phyloP scores from a whole-genome alignment of 2,797 vertebrate genomes.

The Eidolon dupreanum region DNA sequence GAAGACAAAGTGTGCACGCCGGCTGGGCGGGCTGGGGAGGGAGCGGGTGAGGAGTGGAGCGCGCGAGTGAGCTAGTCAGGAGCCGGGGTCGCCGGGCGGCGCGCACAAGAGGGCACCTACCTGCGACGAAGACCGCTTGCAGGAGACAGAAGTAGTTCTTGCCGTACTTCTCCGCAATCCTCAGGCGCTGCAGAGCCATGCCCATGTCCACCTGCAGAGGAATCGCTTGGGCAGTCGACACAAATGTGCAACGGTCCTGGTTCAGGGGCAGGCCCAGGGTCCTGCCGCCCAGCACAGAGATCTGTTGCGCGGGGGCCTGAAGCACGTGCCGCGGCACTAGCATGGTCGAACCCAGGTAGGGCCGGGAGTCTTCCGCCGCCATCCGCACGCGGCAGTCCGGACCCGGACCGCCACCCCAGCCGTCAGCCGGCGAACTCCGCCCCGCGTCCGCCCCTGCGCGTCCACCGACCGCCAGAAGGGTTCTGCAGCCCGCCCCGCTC shows the following conservation, averaged over 20 bases:
- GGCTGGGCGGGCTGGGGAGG: not conserved
- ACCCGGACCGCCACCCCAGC: not conserved
- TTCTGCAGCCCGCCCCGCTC: not conserved
- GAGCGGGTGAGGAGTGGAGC: not conserved
- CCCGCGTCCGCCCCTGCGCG: not conserved
- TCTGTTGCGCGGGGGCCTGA: not conserved
- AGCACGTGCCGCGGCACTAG: not conserved
- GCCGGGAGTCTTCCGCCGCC: not conserved
- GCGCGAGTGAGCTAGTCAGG: not conserved
- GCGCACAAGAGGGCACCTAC: conserved; percentile 85
- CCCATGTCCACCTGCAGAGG: conserved; percentile 66
- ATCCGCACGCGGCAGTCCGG: not conserved
- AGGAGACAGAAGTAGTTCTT: conserved; percentile 91
- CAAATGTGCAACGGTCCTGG: not conserved
- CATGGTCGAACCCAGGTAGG: not conserved
- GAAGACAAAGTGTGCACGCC: not conserved
- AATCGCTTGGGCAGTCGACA: not conserved
- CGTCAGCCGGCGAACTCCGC: not conserved
- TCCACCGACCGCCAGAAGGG: not conserved
- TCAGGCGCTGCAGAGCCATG: conserved; percentile 67
- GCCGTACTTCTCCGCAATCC: conserved; percentile 88
- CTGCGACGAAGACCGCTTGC: conserved; percentile 84
- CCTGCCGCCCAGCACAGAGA: not conserved
- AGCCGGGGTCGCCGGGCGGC: not conserved
- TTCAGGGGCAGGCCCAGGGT: not conserved